Conservation (phyloP, 2,888 invertebrate genomes). For the Zygothrica quintamaculata region DNA sequence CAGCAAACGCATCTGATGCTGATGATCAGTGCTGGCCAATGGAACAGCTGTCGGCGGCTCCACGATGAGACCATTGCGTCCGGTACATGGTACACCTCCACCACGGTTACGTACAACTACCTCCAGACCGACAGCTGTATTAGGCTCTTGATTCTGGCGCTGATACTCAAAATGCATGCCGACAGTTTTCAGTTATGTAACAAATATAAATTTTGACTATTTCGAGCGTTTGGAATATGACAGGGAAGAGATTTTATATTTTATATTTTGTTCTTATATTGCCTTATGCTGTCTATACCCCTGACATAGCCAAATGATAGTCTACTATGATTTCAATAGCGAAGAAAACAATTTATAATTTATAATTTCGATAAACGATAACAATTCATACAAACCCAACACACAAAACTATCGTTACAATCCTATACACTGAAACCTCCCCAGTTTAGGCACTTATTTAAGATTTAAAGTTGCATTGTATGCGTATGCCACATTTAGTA, state of each 20-base stretch:
- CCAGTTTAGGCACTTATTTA: constrained; percentile 11
- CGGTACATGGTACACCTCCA: constrained; percentile 41
- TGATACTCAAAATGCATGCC: constrained; percentile 49
- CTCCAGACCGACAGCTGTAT: constrained; percentile 3
- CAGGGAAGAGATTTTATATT: constrained; percentile 5
- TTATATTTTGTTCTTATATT: not conserved
- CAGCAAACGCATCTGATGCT: constrained; percentile 54
- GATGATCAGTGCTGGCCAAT: constrained; percentile 40
- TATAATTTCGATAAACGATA: too few species aligned
- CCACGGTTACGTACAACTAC: constrained; percentile 39
- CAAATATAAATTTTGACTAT: constrained; percentile 40
- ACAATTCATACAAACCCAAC: too few species aligned
- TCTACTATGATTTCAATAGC: too few species aligned
- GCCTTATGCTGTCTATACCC: too few species aligned
- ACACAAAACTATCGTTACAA: too few species aligned
- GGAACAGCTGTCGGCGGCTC: constrained; percentile 19
- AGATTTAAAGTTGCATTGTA: too few species aligned
- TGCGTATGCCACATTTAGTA: too few species aligned
- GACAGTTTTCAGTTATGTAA: constrained; percentile 17
- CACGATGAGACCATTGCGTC: constrained; percentile 17
- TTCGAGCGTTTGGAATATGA: constrained; percentile 23
- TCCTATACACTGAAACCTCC: too few species aligned
- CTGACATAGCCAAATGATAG: too few species aligned
- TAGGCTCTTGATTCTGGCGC: constrained; percentile 10
- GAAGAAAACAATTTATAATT: too few species aligned